Percentiles rank a stretch among this genome's conserved stretches.
Evolutionary conservation across 2,797 vertebrate genomes (phyloP).

Genomic region (Erethizon dorsatum): DNA sequence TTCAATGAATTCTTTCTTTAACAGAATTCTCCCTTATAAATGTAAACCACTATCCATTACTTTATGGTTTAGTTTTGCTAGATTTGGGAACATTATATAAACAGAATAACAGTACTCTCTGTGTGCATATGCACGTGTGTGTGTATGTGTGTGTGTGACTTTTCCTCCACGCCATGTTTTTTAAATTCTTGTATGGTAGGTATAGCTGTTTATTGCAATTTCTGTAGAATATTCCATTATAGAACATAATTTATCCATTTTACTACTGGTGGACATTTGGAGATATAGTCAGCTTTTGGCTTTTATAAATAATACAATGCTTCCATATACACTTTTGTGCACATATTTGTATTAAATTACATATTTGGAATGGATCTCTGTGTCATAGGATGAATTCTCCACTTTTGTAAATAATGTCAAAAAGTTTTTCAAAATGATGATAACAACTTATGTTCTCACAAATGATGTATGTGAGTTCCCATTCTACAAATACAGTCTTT

Average conservation of each 20-base stretch:
- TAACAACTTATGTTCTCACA: not conserved
- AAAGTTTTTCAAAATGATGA: not conserved
- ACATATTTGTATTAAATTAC: not conserved
- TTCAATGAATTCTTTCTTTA: conserved; percentile 5
- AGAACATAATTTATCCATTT: not conserved
- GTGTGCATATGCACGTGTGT: not conserved
- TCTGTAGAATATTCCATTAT: not conserved
- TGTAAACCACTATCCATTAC: not conserved
- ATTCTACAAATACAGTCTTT: not conserved
- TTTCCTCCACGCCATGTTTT: not conserved
- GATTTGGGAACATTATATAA: not conserved
- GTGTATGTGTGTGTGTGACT: no score
- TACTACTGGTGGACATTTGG: not conserved
- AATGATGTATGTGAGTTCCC: not conserved
- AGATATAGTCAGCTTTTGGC: not conserved
- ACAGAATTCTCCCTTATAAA: not conserved
- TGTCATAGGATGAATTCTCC: not conserved
- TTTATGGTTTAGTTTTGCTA: conserved; percentile 10
- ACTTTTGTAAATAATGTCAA: not conserved
- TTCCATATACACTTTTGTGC: not conserved
- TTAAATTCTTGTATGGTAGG: not conserved
- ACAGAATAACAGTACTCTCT: not conserved
- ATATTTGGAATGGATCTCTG: not conserved
- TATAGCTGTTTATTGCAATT: not conserved
- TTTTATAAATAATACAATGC: not conserved